Conservation (phyloP, 2,113 vertebrate genomes). For the Dasyprocta punctata region DNA sequence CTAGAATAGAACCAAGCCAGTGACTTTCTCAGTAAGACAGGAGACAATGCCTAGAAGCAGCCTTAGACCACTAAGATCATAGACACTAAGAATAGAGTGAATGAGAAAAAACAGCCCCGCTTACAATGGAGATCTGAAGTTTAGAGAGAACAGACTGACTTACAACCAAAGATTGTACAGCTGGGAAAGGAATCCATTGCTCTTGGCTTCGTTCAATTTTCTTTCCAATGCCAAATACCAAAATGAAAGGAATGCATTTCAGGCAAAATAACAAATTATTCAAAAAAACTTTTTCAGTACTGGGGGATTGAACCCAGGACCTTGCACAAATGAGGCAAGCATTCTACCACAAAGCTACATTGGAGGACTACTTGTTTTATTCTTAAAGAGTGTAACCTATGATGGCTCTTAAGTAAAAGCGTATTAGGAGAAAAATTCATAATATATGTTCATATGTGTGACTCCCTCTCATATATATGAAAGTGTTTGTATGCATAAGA, state of each 20-base stretch:
- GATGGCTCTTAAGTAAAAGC: neutral
- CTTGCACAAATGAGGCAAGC: neutral
- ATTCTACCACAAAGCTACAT: neutral
- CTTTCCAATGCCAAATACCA: neutral
- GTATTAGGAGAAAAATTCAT: neutral
- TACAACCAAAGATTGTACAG: neutral
- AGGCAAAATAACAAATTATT: neutral
- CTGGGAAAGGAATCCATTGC: neutral
- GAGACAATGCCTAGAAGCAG: neutral
- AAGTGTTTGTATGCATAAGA: neutral
- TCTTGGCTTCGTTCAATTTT: neutral
- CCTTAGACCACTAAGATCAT: neutral
- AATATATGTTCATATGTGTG: neutral
- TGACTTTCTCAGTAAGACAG: neutral
- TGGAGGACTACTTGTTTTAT: neutral
- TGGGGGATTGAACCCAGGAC: neutral
- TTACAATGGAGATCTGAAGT: neutral
- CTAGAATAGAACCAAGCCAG: neutral
- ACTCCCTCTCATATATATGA: neutral
- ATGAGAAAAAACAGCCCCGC: neutral
- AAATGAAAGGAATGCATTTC: neutral
- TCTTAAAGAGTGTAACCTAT: neutral
- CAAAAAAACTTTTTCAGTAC: neutral
- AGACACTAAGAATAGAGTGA: neutral
- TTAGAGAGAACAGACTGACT: neutral